phyloP scores from a whole-genome alignment of 1,140 invertebrate species.

The Procambarus virginalis region DNA sequence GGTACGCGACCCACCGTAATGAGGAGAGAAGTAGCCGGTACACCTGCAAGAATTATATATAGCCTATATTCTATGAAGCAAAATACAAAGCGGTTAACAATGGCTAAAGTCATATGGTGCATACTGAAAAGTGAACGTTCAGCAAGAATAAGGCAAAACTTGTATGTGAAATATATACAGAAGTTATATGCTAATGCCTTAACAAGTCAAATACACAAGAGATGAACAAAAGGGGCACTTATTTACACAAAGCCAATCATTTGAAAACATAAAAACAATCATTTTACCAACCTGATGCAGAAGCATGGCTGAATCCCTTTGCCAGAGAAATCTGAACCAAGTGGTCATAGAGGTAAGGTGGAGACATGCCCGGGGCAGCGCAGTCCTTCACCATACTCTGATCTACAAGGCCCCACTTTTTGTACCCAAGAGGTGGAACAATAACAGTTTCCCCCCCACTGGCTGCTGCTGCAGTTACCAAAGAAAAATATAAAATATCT shows the following conservation, averaged over 20 bases:
- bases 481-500: not conserved
- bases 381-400: slow-evolving; percentile 86
- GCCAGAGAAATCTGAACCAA: slow-evolving; percentile 86
- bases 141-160: too few relatives aligned
- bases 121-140: too few relatives aligned
- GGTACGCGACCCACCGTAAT: slow-evolving; percentile 87
- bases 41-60: slow-evolving; percentile 76
- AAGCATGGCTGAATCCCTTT: slow-evolving; percentile 81
- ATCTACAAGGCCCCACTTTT: slow-evolving; percentile 90
- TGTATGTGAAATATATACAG: too few relatives aligned
- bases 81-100: too few relatives aligned
- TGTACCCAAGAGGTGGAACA: slow-evolving; percentile 79
- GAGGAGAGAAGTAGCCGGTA: slow-evolving; percentile 86
- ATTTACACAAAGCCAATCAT: too few relatives aligned
- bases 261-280: not conserved
- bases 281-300: slow-evolving; percentile 28
- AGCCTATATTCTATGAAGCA: too few relatives aligned
- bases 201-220: too few relatives aligned
- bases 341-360: slow-evolving; percentile 89
- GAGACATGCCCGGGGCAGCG: slow-evolving; percentile 84
- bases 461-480: slow-evolving; percentile 80
- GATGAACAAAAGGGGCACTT: too few relatives aligned
- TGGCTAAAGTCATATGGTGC: too few relatives aligned
- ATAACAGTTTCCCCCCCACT: slow-evolving; percentile 80
- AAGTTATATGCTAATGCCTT: too few relatives aligned